Evolutionary conservation across 2,797 vertebrate genomes (phyloP).

Genomic region (Merluccius polli): DNA sequence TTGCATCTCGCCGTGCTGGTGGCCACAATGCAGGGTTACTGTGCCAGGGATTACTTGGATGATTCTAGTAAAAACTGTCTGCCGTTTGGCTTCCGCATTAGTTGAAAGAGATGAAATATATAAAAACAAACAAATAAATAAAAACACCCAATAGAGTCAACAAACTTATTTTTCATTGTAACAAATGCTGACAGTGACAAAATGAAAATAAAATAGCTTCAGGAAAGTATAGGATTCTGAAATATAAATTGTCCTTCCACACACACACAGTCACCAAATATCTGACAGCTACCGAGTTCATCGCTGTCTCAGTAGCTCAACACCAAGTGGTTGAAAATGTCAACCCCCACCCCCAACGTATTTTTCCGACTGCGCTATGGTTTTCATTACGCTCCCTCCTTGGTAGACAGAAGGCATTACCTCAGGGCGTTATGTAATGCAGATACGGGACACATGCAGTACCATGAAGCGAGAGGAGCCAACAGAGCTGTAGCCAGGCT

Average conservation of each 20-base stretch:
- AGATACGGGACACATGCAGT: conserved; percentile 40
- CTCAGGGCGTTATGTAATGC: conserved; percentile 39
- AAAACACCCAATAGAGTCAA: not conserved
- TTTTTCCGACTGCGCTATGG: conserved; percentile 28
- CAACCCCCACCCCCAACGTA: not conserved
- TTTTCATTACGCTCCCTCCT: conserved; percentile 47
- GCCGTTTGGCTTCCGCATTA: not conserved
- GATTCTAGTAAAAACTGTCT: not conserved
- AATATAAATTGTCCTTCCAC: not conserved
- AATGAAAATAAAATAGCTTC: not conserved
- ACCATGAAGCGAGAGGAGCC: conserved; percentile 29
- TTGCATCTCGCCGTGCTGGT: not conserved
- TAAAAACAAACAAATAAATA: not conserved
- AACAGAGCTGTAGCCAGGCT: conserved; percentile 22
- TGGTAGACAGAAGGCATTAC: conserved; percentile 39
- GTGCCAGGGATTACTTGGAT: conserved; percentile 22
- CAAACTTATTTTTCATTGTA: not conserved
- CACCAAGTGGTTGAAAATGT: not conserved
- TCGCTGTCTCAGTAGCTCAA: not conserved
- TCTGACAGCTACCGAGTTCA: not conserved
- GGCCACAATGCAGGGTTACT: conserved; percentile 5
- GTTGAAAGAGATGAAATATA: conserved; percentile 8
- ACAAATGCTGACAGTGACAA: not conserved
- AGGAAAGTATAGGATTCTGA: not conserved
- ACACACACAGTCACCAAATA: not conserved